Conservation (phyloP, 2,113 vertebrate species). For the Actenoides lindsayi region DNA sequence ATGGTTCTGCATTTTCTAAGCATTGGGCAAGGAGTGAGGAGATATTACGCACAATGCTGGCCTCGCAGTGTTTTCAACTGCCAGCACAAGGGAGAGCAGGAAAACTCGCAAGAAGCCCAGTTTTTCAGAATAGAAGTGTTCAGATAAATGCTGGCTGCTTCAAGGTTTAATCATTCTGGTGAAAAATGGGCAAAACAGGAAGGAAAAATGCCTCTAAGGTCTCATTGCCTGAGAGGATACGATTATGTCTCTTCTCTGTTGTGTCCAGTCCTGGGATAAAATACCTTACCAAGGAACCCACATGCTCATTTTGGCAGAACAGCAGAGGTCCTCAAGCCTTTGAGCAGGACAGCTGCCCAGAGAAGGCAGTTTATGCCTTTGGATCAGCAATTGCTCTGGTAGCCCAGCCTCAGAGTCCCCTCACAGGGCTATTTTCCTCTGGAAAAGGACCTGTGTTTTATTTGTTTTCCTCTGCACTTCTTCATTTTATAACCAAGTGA, state of each 20-base stretch:
- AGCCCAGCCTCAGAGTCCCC: background rate
- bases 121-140: background rate
- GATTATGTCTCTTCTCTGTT: background rate
- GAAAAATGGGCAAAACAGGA: background rate
- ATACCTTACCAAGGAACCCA: background rate
- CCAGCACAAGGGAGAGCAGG: background rate
- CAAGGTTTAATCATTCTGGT: background rate
- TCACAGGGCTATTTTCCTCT: background rate
- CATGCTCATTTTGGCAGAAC: background rate
- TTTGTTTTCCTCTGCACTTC: background rate
- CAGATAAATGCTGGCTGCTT: background rate
- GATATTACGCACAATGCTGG: background rate
- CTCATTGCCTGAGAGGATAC: background rate
- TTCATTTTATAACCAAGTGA: background rate
- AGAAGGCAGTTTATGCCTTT: background rate
- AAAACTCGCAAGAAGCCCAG: background rate
- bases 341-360: background rate
- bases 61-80: background rate
- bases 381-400: background rate
- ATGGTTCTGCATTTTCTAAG: background rate
- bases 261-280: background rate
- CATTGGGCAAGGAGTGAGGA: background rate
- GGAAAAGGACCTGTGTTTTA: background rate
- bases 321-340: background rate
- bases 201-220: background rate